Evolutionary conservation across 2,888 invertebrate species (phyloP), one percentile per base, ranked within the genome.

Genomic region (Ormia ochracea): DNA sequence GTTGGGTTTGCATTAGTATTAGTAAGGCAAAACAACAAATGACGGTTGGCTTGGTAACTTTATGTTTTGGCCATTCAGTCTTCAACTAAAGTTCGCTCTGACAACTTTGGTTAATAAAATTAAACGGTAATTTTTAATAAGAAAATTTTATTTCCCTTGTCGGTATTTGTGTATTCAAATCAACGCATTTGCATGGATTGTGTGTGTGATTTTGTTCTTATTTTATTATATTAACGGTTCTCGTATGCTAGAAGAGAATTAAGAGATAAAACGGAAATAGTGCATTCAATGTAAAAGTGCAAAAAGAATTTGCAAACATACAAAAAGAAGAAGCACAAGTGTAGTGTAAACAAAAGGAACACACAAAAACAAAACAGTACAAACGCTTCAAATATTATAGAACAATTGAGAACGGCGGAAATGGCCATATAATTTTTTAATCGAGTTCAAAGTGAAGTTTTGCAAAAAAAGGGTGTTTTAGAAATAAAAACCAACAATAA

Each of bases 41-140:
- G 66, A 78, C 61, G 80, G 82, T 82, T 81, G 82, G 50, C 82
- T 82, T 74, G 81, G 82, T 82, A 69, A 82, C 82, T 78, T 73
- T 61, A 41, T 81, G 82, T 83, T 82, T 82, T 78, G 82, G 81
- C 82, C 82, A 82, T 78, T 83, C 81, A 82, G 81, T 84, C 72
- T 81, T 61, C 65, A 76, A 81, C 80, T 83, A 84, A 82, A 85
- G 81, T 83, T 87, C 85, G 87, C 83, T 84, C 81, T 82, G 78
- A 70, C 63, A 84, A 85, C 85, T 84, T 85, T 83, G 59, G 23
- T 75, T 70, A 73, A n/a, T 45, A 23, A 61, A 66, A 72, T 9
- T 21, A 52, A 68, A 63, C 63, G 76, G 63, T 59, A 50, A 3
- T 3, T 38, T 48, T 26, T 50, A 33, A 21, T 41, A 38, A 58